Base-by-base conservation (phyloP, 2,797 vertebrate genomes). In the Bufotes viridis region DNA sequence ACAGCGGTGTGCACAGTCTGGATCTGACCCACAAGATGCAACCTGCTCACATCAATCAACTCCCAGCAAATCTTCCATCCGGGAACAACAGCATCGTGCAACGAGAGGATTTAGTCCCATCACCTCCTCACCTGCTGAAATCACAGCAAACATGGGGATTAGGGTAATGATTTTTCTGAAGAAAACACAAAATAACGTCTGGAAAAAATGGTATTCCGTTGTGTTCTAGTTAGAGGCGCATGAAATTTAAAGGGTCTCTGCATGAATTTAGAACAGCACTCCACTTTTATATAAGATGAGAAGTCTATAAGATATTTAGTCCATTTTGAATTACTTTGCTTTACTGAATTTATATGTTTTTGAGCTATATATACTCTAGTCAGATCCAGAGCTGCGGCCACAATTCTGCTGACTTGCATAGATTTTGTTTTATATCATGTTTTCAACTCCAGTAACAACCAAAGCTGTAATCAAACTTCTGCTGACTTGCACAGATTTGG, bases 21-120 rank as follows among this genome's bases (percentile, higher is more conserved):
- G 18, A 53, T 17, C 17, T 15, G 80, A 49, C 6, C 10, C 20
- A n/a, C 80, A 65, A n/a, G 80, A 67, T 24, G 5, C 20, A 42
- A 82, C 81, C 81, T 82, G 81, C 61, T 17, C 20, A 67, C n/a
- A 1, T 51, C 61, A 65, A 24, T 63, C 57, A 65, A 14, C 55
- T 57, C 55, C 1, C 55, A 57, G 60, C 58, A 51, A 81, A 65
- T 81, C 26, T 65, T 42, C n/a, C 26, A 81, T 81, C 29, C 49
- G 29, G 34, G 2, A 15, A 65, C 29, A 51, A 63, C 60, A 6
- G 61, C 61, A 2, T n/a, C 22, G 20, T 53, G 42, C 20, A 15
- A 20, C 1, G 6, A 11, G 42, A 65, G 51, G 49, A 15, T 55
- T 53, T 34, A 61, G 20, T 24, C 20, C 7, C 60, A 24, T 67